Evolutionary conservation across 2,113 vertebrate species (phyloP).

Genomic region (Ageneiosus marmoratus): DNA sequence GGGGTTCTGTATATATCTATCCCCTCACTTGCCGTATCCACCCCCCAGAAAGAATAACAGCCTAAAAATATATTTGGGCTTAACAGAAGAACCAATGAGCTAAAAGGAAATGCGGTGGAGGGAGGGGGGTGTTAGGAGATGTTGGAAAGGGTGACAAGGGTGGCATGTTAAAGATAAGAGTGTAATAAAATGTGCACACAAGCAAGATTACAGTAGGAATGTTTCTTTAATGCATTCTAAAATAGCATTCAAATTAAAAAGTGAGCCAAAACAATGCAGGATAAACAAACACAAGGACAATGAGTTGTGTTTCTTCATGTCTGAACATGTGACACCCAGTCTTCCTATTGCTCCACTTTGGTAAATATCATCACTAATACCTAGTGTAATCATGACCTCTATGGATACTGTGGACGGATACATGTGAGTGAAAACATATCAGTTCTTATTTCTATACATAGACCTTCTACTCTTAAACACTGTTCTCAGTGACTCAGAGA

Average conservation of each 20-base stretch:
- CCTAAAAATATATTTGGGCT: conserved; percentile 57
- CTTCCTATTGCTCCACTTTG: conserved; percentile 1
- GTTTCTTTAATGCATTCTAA: not conserved
- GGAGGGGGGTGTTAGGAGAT: conserved; percentile 27
- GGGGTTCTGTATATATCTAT: conserved; percentile 46
- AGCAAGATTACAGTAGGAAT: not conserved
- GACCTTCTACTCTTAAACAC: conserved; percentile 28
- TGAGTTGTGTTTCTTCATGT: not conserved
- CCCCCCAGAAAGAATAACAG: conserved; percentile 44
- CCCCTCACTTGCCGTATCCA: conserved; percentile 45
- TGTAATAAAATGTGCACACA: conserved; percentile 13
- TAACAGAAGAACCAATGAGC: conserved; percentile 51
- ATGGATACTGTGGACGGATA: conserved; percentile 41
- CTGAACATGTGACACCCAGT: not conserved
- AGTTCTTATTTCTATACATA: conserved; percentile 51
- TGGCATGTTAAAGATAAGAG: conserved; percentile 39
- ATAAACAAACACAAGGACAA: not conserved
- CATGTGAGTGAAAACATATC: conserved; percentile 34
- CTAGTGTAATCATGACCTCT: conserved; percentile 20
- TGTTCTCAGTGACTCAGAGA: conserved; percentile 43
- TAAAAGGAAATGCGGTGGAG: conserved; percentile 1
- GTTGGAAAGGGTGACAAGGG: conserved; percentile 42
- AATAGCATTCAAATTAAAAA: not conserved
- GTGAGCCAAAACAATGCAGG: not conserved
- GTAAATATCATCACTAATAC: conserved; percentile 30